These are phyloP conservation scores for Caradrina kadenii DNA, from an alignment of 2,888 invertebrate genomes.

Conservation along the genomic window DNA sequence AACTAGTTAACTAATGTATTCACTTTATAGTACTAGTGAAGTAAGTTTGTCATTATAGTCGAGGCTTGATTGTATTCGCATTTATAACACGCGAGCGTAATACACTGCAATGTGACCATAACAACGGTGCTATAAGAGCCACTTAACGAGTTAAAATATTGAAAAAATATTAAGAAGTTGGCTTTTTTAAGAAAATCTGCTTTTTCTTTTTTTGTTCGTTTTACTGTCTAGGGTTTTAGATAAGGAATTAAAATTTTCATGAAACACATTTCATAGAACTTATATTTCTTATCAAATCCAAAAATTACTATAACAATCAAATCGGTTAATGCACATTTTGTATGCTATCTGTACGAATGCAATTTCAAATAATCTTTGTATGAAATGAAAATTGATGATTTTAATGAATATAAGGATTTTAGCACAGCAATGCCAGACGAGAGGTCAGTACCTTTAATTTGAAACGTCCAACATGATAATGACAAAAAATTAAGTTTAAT, in stretches of 20 bases:
- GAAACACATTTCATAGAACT: too few species aligned
- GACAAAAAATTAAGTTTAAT: background rate
- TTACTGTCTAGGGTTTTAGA: background rate
- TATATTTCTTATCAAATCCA: background rate
- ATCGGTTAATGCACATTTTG: background rate
- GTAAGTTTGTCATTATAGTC: too few species aligned
- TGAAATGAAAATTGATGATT: constrained; percentile 58
- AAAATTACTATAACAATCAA: background rate
- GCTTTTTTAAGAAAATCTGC: too few species aligned
- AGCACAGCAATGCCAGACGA: constrained; percentile 9
- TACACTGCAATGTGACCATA: too few species aligned
- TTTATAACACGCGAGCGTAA: too few species aligned
- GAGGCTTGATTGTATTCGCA: too few species aligned
- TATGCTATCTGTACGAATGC: constrained; percentile 47
- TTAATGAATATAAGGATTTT: constrained; percentile 46
- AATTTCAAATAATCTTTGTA: constrained; percentile 38
- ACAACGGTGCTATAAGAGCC: too few species aligned
- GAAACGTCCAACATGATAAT: constrained; percentile 10
- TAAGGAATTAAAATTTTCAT: background rate
- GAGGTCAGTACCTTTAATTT: constrained; percentile 20
- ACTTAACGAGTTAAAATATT: too few species aligned
- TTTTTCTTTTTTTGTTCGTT: too few species aligned
- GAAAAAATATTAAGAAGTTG: too few species aligned
- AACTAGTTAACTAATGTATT: too few species aligned
- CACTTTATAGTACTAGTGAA: too few species aligned